phyloP scores from a whole-genome alignment of 2,113 vertebrate genomes.

The Penelope pileata region DNA sequence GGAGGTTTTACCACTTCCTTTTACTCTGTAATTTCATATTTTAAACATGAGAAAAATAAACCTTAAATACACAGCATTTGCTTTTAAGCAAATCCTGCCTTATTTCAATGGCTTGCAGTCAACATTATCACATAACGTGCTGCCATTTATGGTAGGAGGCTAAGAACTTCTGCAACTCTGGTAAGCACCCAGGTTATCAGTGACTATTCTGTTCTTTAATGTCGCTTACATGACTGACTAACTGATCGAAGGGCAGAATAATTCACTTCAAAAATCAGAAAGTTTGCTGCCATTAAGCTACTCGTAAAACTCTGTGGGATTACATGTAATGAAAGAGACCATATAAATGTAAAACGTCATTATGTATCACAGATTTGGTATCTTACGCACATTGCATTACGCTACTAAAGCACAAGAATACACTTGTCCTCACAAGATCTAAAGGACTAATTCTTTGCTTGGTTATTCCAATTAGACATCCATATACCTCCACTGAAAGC shows the following conservation, averaged over 20 bases:
- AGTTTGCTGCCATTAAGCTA: not conserved
- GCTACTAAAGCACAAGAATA: not conserved
- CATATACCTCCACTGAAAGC: not conserved
- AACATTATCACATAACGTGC: conserved; percentile 41
- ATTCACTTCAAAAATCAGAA: not conserved
- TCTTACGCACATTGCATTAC: not conserved
- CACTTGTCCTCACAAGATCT: not conserved
- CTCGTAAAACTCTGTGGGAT: not conserved
- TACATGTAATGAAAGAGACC: not conserved
- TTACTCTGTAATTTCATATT: conserved; percentile 76
- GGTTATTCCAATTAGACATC: not conserved
- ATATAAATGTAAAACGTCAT: not conserved
- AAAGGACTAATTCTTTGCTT: not conserved
- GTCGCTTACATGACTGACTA: not conserved
- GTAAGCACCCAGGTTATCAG: not conserved
- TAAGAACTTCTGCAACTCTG: not conserved
- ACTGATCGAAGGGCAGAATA: not conserved
- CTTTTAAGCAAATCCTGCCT: conserved; percentile 76
- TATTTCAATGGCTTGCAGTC: conserved; percentile 60
- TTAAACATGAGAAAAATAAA: conserved; percentile 75
- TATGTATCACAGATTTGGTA: not conserved
- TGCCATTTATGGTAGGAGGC: not conserved
- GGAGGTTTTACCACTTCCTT: conserved; percentile 75
- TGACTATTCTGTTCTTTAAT: not conserved
- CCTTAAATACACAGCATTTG: conserved; percentile 68